phyloP scores from a whole-genome alignment of 2,797 vertebrate genomes.

The Spheniscus humboldti region DNA sequence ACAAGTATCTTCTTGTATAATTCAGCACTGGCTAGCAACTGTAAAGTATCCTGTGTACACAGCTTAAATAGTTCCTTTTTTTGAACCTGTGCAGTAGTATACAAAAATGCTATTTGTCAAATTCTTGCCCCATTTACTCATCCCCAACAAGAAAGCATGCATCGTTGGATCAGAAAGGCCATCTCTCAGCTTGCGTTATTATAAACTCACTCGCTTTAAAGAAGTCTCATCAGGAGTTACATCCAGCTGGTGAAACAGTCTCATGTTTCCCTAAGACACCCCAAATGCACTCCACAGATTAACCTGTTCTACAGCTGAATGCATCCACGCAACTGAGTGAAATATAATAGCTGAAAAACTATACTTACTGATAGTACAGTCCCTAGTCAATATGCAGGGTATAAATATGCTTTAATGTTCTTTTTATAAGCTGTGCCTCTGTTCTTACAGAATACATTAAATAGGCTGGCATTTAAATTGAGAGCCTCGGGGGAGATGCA shows the following conservation, averaged over 20 bases:
- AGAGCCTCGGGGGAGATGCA: not conserved
- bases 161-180: not conserved
- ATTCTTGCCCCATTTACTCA: not conserved
- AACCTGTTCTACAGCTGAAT: not conserved
- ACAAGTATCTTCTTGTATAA: not conserved
- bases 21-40: not conserved
- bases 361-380: not conserved
- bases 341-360: not conserved
- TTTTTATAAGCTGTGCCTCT: conserved; percentile 1
- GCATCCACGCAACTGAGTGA: not conserved
- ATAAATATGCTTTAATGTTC: conserved; percentile 8
- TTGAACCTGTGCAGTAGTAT: not conserved
- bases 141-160: not conserved
- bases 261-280: not conserved
- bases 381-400: not conserved
- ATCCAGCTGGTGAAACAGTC: not conserved
- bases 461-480: not conserved
- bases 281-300: not conserved
- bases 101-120: not conserved
- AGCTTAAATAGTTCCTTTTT: not conserved
- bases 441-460: conserved; percentile 19
- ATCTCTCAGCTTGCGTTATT: not conserved
- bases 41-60: not conserved
- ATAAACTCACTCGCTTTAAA: not conserved
- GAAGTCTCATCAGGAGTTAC: not conserved